A percentile compares a stretch with the other conserved stretches of the same genome.
Conservation (phyloP, 1,140 invertebrate genomes). For the Matsumurasca onukii region DNA sequence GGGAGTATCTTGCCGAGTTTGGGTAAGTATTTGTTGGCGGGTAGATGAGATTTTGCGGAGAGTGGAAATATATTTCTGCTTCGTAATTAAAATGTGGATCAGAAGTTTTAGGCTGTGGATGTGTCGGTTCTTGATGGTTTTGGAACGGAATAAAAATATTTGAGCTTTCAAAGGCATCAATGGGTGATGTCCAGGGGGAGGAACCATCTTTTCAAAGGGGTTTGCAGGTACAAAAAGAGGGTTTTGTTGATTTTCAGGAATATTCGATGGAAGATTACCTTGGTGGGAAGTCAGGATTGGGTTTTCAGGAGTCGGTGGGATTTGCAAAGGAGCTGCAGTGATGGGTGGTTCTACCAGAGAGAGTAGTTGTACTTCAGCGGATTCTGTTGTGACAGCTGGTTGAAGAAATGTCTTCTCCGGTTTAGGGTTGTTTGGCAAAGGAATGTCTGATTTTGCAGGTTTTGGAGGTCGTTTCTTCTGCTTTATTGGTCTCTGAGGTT, state of each 20-base stretch:
- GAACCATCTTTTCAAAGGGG: not conserved
- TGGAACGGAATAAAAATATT: constrained; percentile 14
- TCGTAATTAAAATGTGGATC: not conserved
- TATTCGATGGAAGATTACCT: too few relatives aligned
- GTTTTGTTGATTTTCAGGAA: too few relatives aligned
- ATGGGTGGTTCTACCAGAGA: not conserved
- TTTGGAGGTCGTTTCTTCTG: constrained; percentile 25
- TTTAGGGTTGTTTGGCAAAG: not conserved
- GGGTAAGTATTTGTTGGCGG: not conserved
- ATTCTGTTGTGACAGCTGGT: not conserved
- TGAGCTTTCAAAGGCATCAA: not conserved
- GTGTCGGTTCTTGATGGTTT: not conserved
- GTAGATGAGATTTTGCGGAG: not conserved
- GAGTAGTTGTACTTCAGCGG: not conserved
- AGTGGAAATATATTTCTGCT: constrained; percentile 12
- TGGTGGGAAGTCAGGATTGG: too few relatives aligned
- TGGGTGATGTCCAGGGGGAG: not conserved
- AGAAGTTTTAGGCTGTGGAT: not conserved
- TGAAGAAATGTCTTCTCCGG: not conserved
- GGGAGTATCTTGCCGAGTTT: not conserved
- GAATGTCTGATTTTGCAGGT: constrained; percentile 9
- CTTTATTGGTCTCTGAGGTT: constrained; percentile 4
- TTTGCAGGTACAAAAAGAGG: not conserved
- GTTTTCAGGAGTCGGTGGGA: too few relatives aligned
- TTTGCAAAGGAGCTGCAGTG: not conserved